Conservation (phyloP, 2,888 invertebrate species). For the Dendrolimus pini region DNA sequence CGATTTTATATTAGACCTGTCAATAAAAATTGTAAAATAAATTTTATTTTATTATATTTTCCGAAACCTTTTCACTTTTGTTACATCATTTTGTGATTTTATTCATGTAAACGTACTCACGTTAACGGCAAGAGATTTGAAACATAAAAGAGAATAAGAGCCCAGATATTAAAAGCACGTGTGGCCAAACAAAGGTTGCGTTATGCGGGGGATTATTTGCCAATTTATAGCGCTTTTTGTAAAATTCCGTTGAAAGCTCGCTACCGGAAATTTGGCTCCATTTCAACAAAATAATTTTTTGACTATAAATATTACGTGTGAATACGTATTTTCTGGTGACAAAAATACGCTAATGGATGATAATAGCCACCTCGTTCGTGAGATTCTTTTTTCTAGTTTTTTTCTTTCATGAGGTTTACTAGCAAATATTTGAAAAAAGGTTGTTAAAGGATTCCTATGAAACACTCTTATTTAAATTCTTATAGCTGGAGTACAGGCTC, state of each 20-base stretch:
- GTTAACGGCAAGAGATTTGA: background rate
- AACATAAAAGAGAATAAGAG: background rate
- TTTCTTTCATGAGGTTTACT: slow-evolving; percentile 9
- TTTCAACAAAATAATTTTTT: slow-evolving; percentile 73
- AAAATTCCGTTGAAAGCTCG: slow-evolving; percentile 67
- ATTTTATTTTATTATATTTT: background rate
- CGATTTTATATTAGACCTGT: too few relatives aligned
- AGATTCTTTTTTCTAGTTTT: slow-evolving; percentile 26
- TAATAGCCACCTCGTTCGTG: slow-evolving; percentile 42
- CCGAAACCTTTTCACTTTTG: background rate
- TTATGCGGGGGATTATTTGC: slow-evolving; percentile 77
- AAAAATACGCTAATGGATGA: slow-evolving; percentile 42
- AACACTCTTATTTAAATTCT: too few relatives aligned
- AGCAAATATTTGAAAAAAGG: background rate
- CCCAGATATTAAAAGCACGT: slow-evolving; percentile 74
- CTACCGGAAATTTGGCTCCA: slow-evolving; percentile 74
- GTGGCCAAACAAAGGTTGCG: slow-evolving; percentile 77
- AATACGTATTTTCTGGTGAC: slow-evolving; percentile 44
- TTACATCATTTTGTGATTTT: background rate
- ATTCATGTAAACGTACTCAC: background rate
- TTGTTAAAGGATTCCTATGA: too few relatives aligned
- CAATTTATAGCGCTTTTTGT: slow-evolving; percentile 76
- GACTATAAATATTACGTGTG: slow-evolving; percentile 64
- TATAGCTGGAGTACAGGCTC: too few relatives aligned
- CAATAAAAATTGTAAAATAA: too few relatives aligned